Evolutionary conservation across 2,888 invertebrate genomes (phyloP), one percentile per base, ranked within the genome.

Genomic region (Caenorhabditis plicata): DNA sequence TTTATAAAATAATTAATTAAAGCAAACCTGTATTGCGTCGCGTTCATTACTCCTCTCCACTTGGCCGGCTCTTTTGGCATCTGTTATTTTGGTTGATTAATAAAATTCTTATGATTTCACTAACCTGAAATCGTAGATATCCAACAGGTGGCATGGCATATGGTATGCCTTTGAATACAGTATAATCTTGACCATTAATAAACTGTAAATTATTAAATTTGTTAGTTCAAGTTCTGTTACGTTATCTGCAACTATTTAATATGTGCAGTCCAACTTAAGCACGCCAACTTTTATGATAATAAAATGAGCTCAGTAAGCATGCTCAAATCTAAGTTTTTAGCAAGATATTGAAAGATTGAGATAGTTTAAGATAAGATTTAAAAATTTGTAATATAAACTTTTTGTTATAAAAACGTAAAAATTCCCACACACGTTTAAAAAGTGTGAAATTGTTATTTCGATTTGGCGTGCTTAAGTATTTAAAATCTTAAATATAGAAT

Each of bases 141-240:
- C 80, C 81, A 5, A 81, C 81, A 3, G 81, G 80, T 13, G 80
- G 80, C 36, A 80, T 80, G 2, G 81, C 81, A 53, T 80, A 81
- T 3, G 81, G 81, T 40, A 81, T 80, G 19, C 81, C 81, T 58
- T 81, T 81, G 68, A 80, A 81, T 7, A 76, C 73, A 17, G 75
- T 75, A 51, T 77, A 80, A 49, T 81, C 78, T 57, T 67, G 61
- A 20, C 69, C 64, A 44, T 67, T 60, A 15, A 64, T 55, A 29
- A 63, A 46, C 67, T 64, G 40, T 43, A 69, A 55, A 48, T 0
- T 9, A 20, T 15, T 31, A 29, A 29, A 29, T 29, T 25, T 13
- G n/a, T n/a, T 25, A 11, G 44, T 4, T n/a, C 25, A 5, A 26
- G 13, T 25, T 8, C 17, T 9, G 13, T 39, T 39, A 13, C n/a